These are phyloP conservation scores for Corvus hawaiiensis DNA, from an alignment of 2,113 vertebrate genomes.

Conservation along the genomic window DNA sequence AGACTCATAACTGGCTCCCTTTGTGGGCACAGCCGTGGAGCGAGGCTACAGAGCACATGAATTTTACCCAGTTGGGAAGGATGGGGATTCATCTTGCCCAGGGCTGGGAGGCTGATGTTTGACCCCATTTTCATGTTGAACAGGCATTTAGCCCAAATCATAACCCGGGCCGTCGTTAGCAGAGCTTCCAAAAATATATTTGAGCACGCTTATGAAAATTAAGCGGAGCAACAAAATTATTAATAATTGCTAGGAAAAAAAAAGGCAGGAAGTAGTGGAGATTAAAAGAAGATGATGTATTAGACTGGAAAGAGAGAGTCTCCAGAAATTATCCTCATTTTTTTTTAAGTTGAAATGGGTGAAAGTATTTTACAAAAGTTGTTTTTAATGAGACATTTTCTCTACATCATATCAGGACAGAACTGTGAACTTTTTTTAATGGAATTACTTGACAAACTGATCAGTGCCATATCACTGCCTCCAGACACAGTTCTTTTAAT, in stretches of 20 bases:
- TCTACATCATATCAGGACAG: slow-evolving; percentile 55
- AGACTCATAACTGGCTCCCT: background rate
- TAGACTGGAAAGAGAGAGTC: slow-evolving; percentile 53
- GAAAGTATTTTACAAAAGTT: slow-evolving; percentile 66
- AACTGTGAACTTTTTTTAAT: slow-evolving; percentile 66
- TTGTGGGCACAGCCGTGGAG: background rate
- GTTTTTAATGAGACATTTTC: slow-evolving; percentile 65
- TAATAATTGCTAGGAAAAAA: slow-evolving; percentile 49
- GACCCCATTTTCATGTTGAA: background rate
- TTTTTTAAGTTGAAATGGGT: slow-evolving; percentile 60
- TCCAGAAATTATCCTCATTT: slow-evolving; percentile 63
- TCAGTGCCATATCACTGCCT: slow-evolving; percentile 63
- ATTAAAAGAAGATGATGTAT: slow-evolving; percentile 63
- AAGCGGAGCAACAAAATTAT: slow-evolving; percentile 52
- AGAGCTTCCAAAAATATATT: slow-evolving; percentile 25
- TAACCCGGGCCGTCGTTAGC: background rate
- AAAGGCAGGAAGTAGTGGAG: slow-evolving; percentile 10
- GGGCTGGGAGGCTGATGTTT: background rate
- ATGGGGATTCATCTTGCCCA: background rate
- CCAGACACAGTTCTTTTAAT: slow-evolving; percentile 67
- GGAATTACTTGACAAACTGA: slow-evolving; percentile 59
- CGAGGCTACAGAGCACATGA: background rate
- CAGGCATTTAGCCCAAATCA: background rate
- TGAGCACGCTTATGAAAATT: slow-evolving; percentile 40
- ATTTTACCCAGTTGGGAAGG: background rate